Conservation (phyloP, 2,888 invertebrate genomes). For the Molorchus minor region DNA sequence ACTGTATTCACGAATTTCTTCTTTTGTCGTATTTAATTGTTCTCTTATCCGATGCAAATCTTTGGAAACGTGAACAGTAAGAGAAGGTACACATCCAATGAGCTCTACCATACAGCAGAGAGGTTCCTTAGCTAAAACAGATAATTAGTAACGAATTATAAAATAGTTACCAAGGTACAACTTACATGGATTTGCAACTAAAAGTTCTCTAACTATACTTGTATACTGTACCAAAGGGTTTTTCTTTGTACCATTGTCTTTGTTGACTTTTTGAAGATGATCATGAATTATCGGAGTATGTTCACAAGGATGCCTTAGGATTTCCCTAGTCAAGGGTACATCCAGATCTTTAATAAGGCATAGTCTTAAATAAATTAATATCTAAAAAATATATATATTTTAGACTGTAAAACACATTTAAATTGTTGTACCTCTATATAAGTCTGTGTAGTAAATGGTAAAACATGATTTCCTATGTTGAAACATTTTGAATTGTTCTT, state of each 20-base stretch:
- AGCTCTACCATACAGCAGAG: constrained; percentile 84
- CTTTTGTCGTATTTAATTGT: constrained; percentile 73
- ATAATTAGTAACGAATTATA: background rate
- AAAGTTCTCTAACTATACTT: constrained; percentile 71
- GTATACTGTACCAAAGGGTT: constrained; percentile 75
- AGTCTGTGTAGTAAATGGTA: constrained; percentile 76
- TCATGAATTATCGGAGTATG: constrained; percentile 72
- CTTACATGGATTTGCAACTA: constrained; percentile 74
- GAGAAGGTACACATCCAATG: constrained; percentile 81
- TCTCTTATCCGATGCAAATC: constrained; percentile 73
- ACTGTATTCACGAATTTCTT: constrained; percentile 77
- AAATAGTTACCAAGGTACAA: background rate
- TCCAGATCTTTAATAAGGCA: constrained; percentile 76
- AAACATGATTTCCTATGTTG: constrained; percentile 71
- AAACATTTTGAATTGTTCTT: constrained; percentile 69
- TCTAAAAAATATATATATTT: constrained; percentile 63
- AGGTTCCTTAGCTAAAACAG: constrained; percentile 67
- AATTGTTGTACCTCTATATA: constrained; percentile 73
- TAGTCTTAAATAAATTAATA: constrained; percentile 80
- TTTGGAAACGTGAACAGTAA: constrained; percentile 71
- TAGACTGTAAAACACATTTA: background rate
- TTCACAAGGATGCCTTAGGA: constrained; percentile 71
- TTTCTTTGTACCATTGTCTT: constrained; percentile 54
- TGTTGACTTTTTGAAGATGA: constrained; percentile 56
- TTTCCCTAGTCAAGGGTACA: constrained; percentile 66